Percentiles rank a stretch among this genome's conserved stretches.
Evolutionary conservation across 2,797 vertebrate species (phyloP).

Genomic region (Channa striata): DNA sequence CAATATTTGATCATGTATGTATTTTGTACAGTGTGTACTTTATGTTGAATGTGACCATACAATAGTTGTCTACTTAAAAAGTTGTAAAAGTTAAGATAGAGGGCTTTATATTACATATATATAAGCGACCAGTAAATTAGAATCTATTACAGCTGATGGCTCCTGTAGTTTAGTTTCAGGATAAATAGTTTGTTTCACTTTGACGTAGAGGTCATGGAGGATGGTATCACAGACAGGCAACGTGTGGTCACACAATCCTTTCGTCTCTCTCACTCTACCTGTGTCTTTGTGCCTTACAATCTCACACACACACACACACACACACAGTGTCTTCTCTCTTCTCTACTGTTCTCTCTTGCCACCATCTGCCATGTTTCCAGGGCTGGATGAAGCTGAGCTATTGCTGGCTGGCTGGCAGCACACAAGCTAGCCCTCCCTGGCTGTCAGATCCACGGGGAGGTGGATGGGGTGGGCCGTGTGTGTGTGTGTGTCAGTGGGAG

Average conservation of each 20-base stretch:
- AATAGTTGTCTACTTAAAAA: no score
- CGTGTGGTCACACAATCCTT: conserved; percentile 38
- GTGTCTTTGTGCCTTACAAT: conserved; percentile 32
- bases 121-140: no score
- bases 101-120: conserved; percentile 9
- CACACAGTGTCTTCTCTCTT: conserved; percentile 22
- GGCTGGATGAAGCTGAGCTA: conserved; percentile 73
- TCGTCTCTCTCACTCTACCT: conserved; percentile 38
- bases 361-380: conserved; percentile 78
- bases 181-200: conserved; percentile 22
- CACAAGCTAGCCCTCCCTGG: conserved; percentile 60
- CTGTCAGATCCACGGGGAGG: conserved; percentile 62
- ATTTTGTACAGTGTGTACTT: background rate
- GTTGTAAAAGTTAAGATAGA: conserved; percentile 25
- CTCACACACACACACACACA: conserved; percentile 7
- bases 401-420: conserved; percentile 70
- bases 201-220: conserved; percentile 35
- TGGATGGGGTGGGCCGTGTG: conserved; percentile 23
- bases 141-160: conserved; percentile 4
- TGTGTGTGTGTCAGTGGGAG: conserved; percentile 10
- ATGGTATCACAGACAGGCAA: conserved; percentile 11
- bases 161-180: conserved; percentile 19
- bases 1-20: no score
- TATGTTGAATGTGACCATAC: no score
- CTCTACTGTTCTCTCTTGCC: conserved; percentile 67